Evolutionary conservation across 2,888 invertebrate species (phyloP).

Genomic region (Polymixis flavicincta): DNA sequence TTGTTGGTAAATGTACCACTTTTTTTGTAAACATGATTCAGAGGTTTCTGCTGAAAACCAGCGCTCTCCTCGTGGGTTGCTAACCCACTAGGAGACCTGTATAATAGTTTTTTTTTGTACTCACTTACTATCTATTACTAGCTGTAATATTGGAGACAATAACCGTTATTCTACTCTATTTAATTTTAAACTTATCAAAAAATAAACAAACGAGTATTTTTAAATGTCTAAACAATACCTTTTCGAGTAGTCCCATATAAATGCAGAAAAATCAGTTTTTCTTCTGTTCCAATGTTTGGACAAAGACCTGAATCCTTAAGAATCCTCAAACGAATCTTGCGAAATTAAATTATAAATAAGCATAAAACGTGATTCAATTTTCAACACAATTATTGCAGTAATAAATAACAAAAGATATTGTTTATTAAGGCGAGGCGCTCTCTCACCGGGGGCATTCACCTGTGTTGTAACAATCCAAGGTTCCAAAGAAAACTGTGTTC

Average conservation of each 20-base stretch:
- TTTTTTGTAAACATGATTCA: no score
- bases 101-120: no score
- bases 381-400: not conserved
- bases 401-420: not conserved
- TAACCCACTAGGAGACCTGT: no score
- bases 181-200: no score
- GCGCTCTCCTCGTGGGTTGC: no score
- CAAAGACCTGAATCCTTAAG: not conserved
- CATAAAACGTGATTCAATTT: not conserved
- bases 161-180: no score
- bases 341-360: not conserved
- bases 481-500: not conserved
- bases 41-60: no score
- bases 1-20: no score
- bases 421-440: not conserved
- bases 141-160: no score
- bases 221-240: not conserved
- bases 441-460: no score
- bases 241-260: not conserved
- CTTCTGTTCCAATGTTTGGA: not conserved
- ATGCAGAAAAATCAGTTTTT: not conserved
- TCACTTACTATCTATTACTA: no score
- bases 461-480: no score
- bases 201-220: not conserved
- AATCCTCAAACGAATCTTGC: not conserved